Evolutionary conservation across 2,888 invertebrate species (phyloP).

Genomic region (Nebria brevicollis): DNA sequence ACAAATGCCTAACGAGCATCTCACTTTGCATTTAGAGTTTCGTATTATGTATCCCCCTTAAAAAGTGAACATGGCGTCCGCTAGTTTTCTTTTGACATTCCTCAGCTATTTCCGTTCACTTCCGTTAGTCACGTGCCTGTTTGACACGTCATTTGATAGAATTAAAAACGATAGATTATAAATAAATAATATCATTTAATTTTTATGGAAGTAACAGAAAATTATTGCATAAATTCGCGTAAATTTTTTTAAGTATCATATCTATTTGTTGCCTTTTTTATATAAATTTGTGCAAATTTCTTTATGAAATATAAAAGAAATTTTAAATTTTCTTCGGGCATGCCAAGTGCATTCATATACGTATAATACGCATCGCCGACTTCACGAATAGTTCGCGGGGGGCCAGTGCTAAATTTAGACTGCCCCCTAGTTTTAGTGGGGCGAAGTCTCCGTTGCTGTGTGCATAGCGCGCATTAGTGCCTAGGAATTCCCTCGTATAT

Average conservation of each 20-base stretch:
- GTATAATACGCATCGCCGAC: neutral
- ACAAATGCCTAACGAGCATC: conserved; percentile 24
- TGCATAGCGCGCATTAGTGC: conserved; percentile 4
- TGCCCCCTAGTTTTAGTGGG: neutral
- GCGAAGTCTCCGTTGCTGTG: neutral
- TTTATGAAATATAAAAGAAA: no score
- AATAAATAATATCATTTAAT: conserved; percentile 9
- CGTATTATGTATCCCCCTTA: conserved; percentile 7
- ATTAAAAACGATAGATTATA: conserved; percentile 30
- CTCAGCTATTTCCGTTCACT: conserved; percentile 41
- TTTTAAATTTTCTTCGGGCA: no score
- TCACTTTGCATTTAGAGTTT: conserved; percentile 23
- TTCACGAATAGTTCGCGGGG: conserved; percentile 8
- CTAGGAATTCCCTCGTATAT: conserved; percentile 11
- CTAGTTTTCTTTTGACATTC: conserved; percentile 36
- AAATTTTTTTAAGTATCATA: no score
- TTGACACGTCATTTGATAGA: conserved; percentile 17
- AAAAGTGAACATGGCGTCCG: neutral
- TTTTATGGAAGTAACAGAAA: no score
- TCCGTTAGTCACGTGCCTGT: conserved; percentile 31
- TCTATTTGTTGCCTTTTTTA: no score
- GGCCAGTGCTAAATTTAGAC: conserved; percentile 11
- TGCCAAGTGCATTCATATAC: neutral
- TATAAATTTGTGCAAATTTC: no score
- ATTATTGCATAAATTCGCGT: no score